Percentiles rank a stretch among this genome's conserved stretches.
Conservation (phyloP, 92 coral and sea anemone genomes). For the Siderastrea siderea region DNA sequence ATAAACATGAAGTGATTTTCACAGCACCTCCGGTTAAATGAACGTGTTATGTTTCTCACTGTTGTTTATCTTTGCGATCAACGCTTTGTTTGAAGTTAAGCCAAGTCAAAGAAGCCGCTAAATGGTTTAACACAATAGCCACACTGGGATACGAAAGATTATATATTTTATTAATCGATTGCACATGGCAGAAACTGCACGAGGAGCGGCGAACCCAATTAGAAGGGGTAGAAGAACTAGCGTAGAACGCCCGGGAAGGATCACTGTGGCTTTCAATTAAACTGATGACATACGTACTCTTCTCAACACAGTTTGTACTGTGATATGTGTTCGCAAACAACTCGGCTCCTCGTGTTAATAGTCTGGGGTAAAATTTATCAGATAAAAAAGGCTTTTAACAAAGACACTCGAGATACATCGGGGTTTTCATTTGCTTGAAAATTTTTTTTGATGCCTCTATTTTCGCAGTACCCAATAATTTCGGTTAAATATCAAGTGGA, state of each 20-base stretch:
- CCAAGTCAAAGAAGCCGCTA: constrained; percentile 77
- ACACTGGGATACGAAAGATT: constrained; percentile 40
- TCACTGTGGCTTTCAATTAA: background rate
- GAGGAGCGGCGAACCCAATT: background rate
- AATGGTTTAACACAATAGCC: constrained; percentile 62
- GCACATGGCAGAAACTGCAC: constrained; percentile 24
- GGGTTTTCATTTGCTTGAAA: background rate
- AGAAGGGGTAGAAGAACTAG: background rate
- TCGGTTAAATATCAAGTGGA: background rate
- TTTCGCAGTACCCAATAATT: background rate
- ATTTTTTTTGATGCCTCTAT: background rate
- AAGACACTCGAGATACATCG: background rate
- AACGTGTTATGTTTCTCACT: constrained; percentile 48
- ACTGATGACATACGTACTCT: constrained; percentile 1
- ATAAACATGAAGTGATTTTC: constrained; percentile 60
- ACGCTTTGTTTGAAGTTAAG: constrained; percentile 57
- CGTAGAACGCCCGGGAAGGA: background rate
- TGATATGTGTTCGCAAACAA: constrained; percentile 33
- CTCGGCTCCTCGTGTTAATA: background rate
- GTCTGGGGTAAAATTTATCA: constrained; percentile 4
- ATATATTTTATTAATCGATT: constrained; percentile 44
- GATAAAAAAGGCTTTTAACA: constrained; percentile 23
- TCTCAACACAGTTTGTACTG: background rate
- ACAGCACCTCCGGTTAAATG: constrained; percentile 30
- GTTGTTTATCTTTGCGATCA: constrained; percentile 68